Evolutionary conservation across 2,797 vertebrate species (phyloP), one percentile per base, ranked within the genome.

Genomic region (Arctocebus calabarensis): DNA sequence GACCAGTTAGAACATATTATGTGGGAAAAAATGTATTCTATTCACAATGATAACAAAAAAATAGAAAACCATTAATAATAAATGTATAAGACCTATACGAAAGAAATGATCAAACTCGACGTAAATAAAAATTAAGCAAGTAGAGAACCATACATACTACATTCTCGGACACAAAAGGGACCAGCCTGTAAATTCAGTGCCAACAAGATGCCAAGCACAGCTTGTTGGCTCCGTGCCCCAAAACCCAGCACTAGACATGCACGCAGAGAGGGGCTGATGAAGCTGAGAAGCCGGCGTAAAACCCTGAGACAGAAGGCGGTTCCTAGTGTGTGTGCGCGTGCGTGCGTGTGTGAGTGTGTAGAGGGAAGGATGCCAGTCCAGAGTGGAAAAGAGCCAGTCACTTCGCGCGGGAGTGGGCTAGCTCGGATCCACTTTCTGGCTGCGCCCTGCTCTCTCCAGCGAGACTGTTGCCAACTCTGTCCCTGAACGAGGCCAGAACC

Each of bases 111-210:
- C 43, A 55, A 48, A 62, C 27, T 59, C 62, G n/a, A 84, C 17
- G 40, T 55, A 82, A 83, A 96, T 40, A 68, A 29, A 82, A 43
- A 22, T 12, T 87, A 59, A 40, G 43, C 27, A 52, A 62, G 6
- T 6, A 71, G 45, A 85, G 84, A 87, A 86, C 73, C 48, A 70
- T 20, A 34, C 48, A 70, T 20, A 34, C 64, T 59, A 57, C 40
- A 2, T 75, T 88, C 68, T 78, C 78, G 40, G 84, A 88, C 74
- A 89, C 81, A 78, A 87, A 87, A 94, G 88, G 79, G 77, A 84
- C 88, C 75, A 48, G 10, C 61, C 92, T 88, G 85, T 86, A 93
- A 94, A 95, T 91, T 95, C 90, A 82, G 34, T 10, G 40, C 94
- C 84, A 95, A 95, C 90, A 88, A 93, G 83, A 82, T 34, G 20